Conservation (phyloP, 2,888 invertebrate genomes). For the Diaperis boleti region DNA sequence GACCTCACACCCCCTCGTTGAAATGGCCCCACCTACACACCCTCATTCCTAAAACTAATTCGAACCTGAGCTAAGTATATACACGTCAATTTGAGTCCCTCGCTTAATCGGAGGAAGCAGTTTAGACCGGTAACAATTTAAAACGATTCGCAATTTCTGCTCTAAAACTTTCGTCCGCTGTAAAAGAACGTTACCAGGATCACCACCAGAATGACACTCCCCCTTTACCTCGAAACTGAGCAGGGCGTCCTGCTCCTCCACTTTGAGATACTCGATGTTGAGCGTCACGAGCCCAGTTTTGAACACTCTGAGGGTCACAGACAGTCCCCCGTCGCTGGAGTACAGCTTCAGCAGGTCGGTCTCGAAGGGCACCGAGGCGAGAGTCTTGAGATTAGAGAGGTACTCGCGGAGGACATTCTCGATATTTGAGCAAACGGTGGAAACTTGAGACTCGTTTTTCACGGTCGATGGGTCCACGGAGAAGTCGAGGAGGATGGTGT, state of each 20-base stretch:
- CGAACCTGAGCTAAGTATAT: slow-evolving; percentile 89
- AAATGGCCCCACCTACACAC: slow-evolving; percentile 6
- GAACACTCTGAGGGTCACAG: slow-evolving; percentile 80
- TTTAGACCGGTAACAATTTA: slow-evolving; percentile 82
- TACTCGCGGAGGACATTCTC: slow-evolving; percentile 79
- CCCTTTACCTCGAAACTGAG: slow-evolving; percentile 80
- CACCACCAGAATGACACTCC: background rate
- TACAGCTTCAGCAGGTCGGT: slow-evolving; percentile 79
- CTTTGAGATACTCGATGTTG: slow-evolving; percentile 86
- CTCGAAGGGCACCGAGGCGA: slow-evolving; percentile 76
- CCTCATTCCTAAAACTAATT: slow-evolving; percentile 9
- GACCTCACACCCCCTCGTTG: too few species aligned
- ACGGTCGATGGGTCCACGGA: slow-evolving; percentile 78
- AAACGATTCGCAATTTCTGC: slow-evolving; percentile 77
- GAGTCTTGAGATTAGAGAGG: slow-evolving; percentile 77
- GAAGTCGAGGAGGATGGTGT: slow-evolving; percentile 85
- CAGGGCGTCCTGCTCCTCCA: slow-evolving; percentile 78
- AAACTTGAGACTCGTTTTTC: slow-evolving; percentile 75
- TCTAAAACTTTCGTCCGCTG: slow-evolving; percentile 82
- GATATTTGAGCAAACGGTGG: slow-evolving; percentile 75
- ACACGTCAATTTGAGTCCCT: slow-evolving; percentile 85
- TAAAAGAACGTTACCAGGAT: slow-evolving; percentile 62
- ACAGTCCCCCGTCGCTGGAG: slow-evolving; percentile 77
- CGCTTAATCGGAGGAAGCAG: slow-evolving; percentile 85
- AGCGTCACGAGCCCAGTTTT: slow-evolving; percentile 82